phyloP scores from a whole-genome alignment of 1,140 invertebrate genomes.

The Cephus cinctus region DNA sequence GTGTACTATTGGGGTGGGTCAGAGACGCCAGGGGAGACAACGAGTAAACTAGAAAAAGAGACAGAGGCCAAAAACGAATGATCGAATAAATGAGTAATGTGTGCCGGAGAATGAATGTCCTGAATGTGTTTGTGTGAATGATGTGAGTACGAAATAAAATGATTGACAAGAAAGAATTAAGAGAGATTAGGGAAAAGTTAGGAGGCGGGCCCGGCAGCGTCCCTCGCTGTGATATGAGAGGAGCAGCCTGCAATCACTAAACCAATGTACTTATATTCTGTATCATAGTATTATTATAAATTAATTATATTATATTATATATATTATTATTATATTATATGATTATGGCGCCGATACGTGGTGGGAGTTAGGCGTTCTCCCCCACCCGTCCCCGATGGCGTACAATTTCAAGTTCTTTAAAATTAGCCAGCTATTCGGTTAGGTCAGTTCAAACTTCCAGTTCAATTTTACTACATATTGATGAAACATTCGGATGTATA shows the following conservation, averaged over 20 bases:
- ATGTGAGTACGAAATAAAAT: neutral
- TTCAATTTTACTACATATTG: too few relatives aligned
- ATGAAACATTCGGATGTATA: too few relatives aligned
- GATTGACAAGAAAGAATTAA: constrained; percentile 16
- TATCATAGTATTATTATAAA: constrained; percentile 52
- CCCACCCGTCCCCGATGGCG: too few relatives aligned
- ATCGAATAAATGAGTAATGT: neutral
- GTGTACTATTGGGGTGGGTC: too few relatives aligned
- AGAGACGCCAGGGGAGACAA: too few relatives aligned
- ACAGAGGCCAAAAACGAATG: constrained; percentile 1
- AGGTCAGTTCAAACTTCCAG: too few relatives aligned
- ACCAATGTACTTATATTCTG: constrained; percentile 59
- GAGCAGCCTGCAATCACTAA: constrained; percentile 59
- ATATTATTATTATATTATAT: constrained; percentile 24
- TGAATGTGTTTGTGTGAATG: neutral
- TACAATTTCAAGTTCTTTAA: too few relatives aligned
- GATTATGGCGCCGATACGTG: too few relatives aligned
- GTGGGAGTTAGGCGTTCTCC: too few relatives aligned
- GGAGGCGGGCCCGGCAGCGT: constrained; percentile 55
- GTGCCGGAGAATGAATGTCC: constrained; percentile 2
- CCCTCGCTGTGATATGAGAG: constrained; percentile 58
- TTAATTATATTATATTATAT: constrained; percentile 21
- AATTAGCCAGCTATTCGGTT: too few relatives aligned
- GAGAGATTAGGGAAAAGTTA: neutral
- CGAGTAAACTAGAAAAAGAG: too few relatives aligned